Conservation (phyloP, 2,888 invertebrate species). For the Cephonodes hylas region DNA sequence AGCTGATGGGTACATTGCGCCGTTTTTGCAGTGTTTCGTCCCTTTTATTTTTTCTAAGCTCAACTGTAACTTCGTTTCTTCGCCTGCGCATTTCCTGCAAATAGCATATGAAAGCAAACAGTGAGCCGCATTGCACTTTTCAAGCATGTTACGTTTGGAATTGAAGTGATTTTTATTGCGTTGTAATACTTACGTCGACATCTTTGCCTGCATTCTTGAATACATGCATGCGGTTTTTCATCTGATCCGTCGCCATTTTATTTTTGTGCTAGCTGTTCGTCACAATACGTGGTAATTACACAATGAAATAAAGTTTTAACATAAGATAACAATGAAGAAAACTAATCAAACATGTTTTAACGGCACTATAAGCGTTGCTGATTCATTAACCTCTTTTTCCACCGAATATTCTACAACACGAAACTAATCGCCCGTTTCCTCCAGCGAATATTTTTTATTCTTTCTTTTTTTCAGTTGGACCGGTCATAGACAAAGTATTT, state of each 20-base stretch:
- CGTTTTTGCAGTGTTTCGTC: conserved; percentile 98
- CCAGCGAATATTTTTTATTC: conserved; percentile 53
- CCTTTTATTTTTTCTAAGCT: conserved; percentile 98
- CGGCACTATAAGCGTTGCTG: conserved; percentile 61
- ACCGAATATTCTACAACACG: conserved; percentile 66
- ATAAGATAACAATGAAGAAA: conserved; percentile 57
- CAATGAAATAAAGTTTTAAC: conserved; percentile 71
- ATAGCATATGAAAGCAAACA: conserved; percentile 2
- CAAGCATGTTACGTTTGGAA: not conserved
- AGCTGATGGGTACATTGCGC: conserved; percentile 95
- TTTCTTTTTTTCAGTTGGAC: conserved; percentile 38
- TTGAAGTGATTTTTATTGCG: conserved; percentile 10
- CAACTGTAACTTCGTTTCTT: conserved; percentile 97
- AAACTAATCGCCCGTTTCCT: conserved; percentile 60
- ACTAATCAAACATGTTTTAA: conserved; percentile 74
- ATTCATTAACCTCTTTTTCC: conserved; percentile 65
- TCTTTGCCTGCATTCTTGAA: conserved; percentile 99
- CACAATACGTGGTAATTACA: conserved; percentile 61
- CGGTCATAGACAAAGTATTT: conserved; percentile 42
- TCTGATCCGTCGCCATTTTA: conserved; percentile 90
- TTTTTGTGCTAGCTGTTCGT: conserved; percentile 61
- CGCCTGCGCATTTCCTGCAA: conserved; percentile 96
- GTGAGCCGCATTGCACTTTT: not conserved
- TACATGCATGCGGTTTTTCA: conserved; percentile 93
- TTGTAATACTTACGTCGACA: conserved; percentile 92